Percentiles rank a stretch among this genome's conserved stretches.
These are phyloP conservation scores for Petrocephalus sullivani DNA, from an alignment of 2,797 vertebrate species.

Conservation along the genomic window DNA sequence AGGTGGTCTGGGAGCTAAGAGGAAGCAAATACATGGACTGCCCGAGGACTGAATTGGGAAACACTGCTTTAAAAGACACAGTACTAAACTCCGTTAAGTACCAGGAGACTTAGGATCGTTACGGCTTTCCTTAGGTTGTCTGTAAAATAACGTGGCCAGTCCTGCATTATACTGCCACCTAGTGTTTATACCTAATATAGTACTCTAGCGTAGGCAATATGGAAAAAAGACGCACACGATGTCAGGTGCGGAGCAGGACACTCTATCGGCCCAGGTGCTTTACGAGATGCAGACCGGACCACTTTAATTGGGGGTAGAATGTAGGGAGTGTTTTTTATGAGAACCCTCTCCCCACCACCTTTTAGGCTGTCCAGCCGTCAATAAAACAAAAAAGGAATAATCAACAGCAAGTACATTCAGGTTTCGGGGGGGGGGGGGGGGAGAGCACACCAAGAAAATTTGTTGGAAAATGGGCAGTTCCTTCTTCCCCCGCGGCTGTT, in stretches of 20 bases:
- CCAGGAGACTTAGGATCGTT: neutral
- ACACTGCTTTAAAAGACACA: neutral
- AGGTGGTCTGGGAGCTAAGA: too few relatives aligned
- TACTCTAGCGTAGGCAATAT: neutral
- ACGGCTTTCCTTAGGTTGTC: neutral
- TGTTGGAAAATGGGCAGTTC: too few relatives aligned
- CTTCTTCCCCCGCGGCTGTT: too few relatives aligned
- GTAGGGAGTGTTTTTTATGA: neutral
- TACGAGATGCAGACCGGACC: neutral
- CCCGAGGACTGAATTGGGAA: too few relatives aligned
- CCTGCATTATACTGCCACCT: slow-evolving; percentile 10
- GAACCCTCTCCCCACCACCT: neutral
- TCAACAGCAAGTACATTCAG: neutral
- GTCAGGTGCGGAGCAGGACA: neutral
- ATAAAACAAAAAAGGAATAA: neutral
- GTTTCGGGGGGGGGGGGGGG: too few relatives aligned
- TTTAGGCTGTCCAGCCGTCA: neutral
- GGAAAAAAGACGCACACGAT: neutral
- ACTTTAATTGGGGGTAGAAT: neutral
- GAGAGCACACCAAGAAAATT: too few relatives aligned
- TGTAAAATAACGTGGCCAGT: neutral
- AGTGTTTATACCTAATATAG: neutral
- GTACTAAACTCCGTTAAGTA: neutral
- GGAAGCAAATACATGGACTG: too few relatives aligned
- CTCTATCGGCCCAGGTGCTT: neutral